These are phyloP conservation scores for Altica lythri DNA, from an alignment of 2,888 invertebrate species.

Conservation along the genomic window DNA sequence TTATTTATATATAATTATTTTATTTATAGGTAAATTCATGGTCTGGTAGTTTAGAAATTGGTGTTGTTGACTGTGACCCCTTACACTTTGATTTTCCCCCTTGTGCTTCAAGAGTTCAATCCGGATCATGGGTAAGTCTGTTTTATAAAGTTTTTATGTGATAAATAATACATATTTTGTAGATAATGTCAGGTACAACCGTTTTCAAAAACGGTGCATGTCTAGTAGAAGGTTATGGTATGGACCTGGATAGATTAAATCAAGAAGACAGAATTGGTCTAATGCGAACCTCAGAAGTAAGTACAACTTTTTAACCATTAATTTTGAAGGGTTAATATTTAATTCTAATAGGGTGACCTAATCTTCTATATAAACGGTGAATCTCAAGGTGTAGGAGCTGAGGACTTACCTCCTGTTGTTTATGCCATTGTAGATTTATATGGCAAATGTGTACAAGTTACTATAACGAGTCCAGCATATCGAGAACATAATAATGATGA, in stretches of 20 bases:
- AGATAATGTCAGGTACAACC: conserved; percentile 86
- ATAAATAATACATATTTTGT: conserved; percentile 19
- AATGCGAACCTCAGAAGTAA: conserved; percentile 76
- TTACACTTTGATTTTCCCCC: conserved; percentile 71
- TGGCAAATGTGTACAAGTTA: conserved; percentile 82
- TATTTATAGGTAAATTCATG: conserved; percentile 73
- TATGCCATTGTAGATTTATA: conserved; percentile 82
- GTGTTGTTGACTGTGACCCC: conserved; percentile 73
- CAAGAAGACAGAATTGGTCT: conserved; percentile 87
- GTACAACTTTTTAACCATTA: not conserved
- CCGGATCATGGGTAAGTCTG: conserved; percentile 77
- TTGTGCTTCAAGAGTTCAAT: conserved; percentile 77
- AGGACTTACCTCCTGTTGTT: conserved; percentile 71
- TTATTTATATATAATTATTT: conserved; percentile 2
- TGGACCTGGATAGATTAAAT: conserved; percentile 78
- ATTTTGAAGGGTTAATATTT: not conserved
- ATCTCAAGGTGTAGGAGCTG: conserved; percentile 85
- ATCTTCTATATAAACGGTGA: conserved; percentile 88
- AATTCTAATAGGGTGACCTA: conserved; percentile 68
- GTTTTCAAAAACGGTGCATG: conserved; percentile 84
- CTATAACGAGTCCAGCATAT: conserved; percentile 59
- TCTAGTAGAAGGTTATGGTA: conserved; percentile 81
- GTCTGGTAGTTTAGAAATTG: conserved; percentile 78
- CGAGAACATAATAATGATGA: conserved; percentile 58
- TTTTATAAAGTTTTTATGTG: conserved; percentile 2